Evolutionary conservation across 2,797 vertebrate genomes (phyloP).

Genomic region (Erethizon dorsatum): DNA sequence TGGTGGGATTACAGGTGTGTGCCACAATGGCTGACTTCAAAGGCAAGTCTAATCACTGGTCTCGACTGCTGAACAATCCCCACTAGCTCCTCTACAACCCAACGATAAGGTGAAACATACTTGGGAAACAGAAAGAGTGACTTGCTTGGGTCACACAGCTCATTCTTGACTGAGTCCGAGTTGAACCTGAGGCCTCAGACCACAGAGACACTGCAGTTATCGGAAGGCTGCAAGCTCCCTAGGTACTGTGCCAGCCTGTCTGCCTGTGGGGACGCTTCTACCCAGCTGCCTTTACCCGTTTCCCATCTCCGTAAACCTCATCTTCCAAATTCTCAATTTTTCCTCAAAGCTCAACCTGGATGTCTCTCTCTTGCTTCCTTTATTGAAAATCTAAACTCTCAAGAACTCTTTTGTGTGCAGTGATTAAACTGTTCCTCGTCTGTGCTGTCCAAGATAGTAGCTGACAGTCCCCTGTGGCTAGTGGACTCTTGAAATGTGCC

Average conservation of each 20-base stretch:
- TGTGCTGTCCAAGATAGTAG: accelerated
- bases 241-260: too few relatives aligned
- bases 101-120: neutral
- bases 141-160: neutral
- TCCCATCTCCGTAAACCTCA: neutral
- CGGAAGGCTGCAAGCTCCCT: accelerated
- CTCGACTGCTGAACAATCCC: neutral
- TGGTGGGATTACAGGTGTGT: neutral
- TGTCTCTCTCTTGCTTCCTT: neutral
- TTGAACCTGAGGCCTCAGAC: neutral
- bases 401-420: neutral
- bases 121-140: neutral
- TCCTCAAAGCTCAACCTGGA: neutral
- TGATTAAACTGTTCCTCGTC: too few relatives aligned
- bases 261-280: neutral
- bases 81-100: too few relatives aligned
- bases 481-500: neutral
- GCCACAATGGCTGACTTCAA: neutral
- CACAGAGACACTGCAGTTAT: neutral
- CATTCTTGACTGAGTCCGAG: neutral
- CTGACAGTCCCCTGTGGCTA: neutral
- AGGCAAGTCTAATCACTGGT: neutral
- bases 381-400: slow-evolving; percentile 9
- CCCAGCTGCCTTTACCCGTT: neutral
- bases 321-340: neutral